phyloP scores from a whole-genome alignment of 2,888 invertebrate genomes.

The Parapristionchus giblindavisi region DNA sequence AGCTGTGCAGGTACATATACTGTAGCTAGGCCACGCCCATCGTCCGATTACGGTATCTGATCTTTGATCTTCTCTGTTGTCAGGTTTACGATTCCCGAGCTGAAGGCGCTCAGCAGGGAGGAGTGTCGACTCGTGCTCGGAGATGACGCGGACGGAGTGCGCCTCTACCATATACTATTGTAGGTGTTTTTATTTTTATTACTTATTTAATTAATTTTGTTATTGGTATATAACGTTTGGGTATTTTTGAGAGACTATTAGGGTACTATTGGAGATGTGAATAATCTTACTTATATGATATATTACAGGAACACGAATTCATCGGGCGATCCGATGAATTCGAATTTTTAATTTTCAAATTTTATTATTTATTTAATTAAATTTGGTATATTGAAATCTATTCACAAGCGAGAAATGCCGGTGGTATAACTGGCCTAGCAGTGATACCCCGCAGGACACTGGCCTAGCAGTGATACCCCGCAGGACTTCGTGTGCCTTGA shows the following conservation, averaged over 20 bases:
- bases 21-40: neutral
- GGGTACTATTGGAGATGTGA: neutral
- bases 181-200: too few species aligned
- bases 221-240: too few species aligned
- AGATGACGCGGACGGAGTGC: constrained; percentile 4
- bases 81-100: constrained; percentile 1
- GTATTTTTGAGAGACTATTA: neutral
- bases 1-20: neutral
- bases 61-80: neutral
- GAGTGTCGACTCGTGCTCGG: constrained; percentile 1
- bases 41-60: neutral
- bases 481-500: too few species aligned
- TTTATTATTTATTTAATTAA: too few species aligned
- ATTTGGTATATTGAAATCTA: too few species aligned
- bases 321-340: too few species aligned
- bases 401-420: too few species aligned
- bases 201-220: too few species aligned
- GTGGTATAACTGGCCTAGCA: too few species aligned
- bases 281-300: neutral
- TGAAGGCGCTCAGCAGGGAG: neutral
- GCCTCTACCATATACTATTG: constrained; percentile 1
- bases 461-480: too few species aligned
- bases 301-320: neutral
- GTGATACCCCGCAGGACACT: too few species aligned
- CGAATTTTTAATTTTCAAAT: too few species aligned